These are phyloP conservation scores for Papilio xuthus DNA, from an alignment of 1,140 invertebrate species.

Conservation along the genomic window DNA sequence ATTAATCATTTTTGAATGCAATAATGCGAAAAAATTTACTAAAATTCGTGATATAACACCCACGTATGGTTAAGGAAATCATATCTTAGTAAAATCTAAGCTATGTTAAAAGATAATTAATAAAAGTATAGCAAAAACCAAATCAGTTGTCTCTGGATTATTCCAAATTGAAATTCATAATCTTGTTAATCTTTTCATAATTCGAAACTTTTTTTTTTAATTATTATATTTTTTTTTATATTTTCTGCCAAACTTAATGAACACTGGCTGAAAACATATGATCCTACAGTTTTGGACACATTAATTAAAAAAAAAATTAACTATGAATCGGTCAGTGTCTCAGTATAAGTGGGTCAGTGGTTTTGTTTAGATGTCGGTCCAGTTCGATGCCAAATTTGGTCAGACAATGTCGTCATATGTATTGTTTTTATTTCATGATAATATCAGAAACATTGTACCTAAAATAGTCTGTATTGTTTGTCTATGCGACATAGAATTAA, in stretches of 20 bases:
- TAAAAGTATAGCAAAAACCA: no score
- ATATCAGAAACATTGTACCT: slow-evolving; percentile 30
- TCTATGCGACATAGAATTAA: neutral
- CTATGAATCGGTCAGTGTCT: neutral
- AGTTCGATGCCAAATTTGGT: slow-evolving; percentile 13
- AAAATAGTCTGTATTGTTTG: neutral
- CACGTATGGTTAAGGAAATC: no score
- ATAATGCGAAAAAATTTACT: no score
- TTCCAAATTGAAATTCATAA: no score
- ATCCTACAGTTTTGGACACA: neutral
- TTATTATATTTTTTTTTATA: neutral
- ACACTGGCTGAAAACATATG: neutral
- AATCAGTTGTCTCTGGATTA: no score
- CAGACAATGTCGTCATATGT: neutral
- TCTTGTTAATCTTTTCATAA: no score
- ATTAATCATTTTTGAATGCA: no score
- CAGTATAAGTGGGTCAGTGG: neutral
- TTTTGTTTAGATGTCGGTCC: neutral
- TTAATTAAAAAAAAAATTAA: neutral
- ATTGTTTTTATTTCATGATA: slow-evolving; percentile 10
- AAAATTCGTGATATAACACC: no score
- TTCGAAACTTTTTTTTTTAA: neutral
- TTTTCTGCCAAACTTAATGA: neutral
- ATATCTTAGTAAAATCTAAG: no score
- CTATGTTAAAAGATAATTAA: no score